Base-by-base conservation (phyloP, 2,113 vertebrate genomes). In the Sander vitreus region DNA sequence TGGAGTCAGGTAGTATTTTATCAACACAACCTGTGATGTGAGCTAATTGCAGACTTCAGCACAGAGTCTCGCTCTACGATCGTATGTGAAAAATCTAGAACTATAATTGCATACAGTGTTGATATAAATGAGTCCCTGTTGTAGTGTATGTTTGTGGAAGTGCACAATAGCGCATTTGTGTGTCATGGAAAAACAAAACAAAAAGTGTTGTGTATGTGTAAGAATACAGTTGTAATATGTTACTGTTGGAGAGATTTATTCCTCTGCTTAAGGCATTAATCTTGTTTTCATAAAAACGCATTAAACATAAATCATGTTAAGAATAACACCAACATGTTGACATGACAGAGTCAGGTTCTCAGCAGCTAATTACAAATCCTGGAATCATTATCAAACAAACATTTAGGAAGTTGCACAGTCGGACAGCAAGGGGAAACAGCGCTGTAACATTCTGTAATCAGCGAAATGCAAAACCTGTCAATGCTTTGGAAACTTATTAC, bases 311-410 rank as follows among this genome's bases (percentile, higher is more conserved):
- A n/a, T n/a, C n/a, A n/a, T n/a, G n/a, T n/a, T n/a, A n/a, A n/a
- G n/a, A n/a, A n/a, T n/a, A n/a, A n/a, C n/a, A n/a, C n/a, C n/a
- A n/a, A n/a, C n/a, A n/a, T n/a, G n/a, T n/a, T n/a, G n/a, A n/a
- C n/a, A n/a, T n/a, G n/a, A n/a, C n/a, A n/a, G n/a, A n/a, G n/a
- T n/a, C n/a, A n/a, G n/a, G n/a, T n/a, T n/a, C n/a, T n/a, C n/a
- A n/a, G n/a, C n/a, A n/a, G n/a, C n/a, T n/a, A n/a, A 89, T 89
- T 88, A 72, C 13, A 74, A 8, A 68, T 72, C 69, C 48, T 57
- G 70, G 48, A 68, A 72, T 70, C 77, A 66, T 65, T 25, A 25
- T 25, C 25, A 78, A 80, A 65, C 64, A 75, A 72, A 69, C 50
- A 74, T 57, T 64, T 11, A 64, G 11, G 72, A 75, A 6, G 7